Evolutionary conservation across 2,113 vertebrate species (phyloP).

Genomic region (Phrynocephalus versicolor): DNA sequence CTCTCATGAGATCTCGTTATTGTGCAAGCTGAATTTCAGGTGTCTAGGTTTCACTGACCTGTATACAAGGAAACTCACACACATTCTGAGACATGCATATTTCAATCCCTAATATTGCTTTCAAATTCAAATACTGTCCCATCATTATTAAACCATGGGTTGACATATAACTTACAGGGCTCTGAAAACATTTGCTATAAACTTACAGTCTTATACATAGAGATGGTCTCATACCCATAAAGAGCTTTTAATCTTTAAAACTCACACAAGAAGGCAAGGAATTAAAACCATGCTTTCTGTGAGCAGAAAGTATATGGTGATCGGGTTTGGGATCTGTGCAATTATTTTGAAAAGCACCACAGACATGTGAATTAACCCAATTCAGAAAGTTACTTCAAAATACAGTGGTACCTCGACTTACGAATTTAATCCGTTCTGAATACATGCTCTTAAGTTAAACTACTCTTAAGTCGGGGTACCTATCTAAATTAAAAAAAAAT

Average conservation of each 20-base stretch:
- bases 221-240: no score
- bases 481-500: no score
- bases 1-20: no score
- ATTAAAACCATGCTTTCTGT: no score
- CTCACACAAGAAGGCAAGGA: background rate
- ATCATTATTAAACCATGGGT: background rate
- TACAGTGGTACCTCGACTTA: no score
- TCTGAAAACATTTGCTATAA: background rate
- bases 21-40: no score
- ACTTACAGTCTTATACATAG: background rate
- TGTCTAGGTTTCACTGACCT: no score
- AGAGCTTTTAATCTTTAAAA: background rate
- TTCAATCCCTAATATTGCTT: background rate
- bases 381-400: background rate
- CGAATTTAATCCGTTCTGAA: no score
- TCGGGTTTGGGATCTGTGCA: background rate
- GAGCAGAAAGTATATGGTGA: background rate
- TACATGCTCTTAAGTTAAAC: no score
- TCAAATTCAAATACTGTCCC: background rate
- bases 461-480: no score
- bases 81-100: background rate
- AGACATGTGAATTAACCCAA: background rate
- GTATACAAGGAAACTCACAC: no score
- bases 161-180: background rate
- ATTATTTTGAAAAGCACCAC: background rate